Base-by-base conservation (phyloP, 2,797 vertebrate genomes). In the Simalia tracyae region DNA sequence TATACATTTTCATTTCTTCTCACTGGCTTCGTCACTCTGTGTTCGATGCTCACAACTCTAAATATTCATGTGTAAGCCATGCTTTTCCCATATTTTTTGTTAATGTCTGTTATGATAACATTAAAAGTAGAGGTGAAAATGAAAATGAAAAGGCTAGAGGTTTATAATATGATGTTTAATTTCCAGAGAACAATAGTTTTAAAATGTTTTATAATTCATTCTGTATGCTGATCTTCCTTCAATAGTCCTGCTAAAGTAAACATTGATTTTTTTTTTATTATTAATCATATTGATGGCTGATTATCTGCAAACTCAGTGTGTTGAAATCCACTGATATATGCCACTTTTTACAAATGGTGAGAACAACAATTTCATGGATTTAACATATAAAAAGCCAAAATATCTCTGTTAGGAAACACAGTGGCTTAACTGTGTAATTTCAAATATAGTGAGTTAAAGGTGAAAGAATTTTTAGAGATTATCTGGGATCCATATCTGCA, bases 331-430 rank as follows among this genome's bases (percentile, higher is more conserved):
- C 7, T 0, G 28, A 92, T 91, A 94, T 88, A n/a, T 92, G 91
- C 61, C n/a, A 93, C 64, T 57, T 9, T 54, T 14, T 89, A 91
- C 94, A 95, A 92, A 95, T 92, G 93, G 93, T 94, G 72, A 90
- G 93, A 76, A 90, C 95, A 92, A 91, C 12, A 12, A 19, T 60
- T 2, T 86, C 4, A 42, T 93, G 63, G 94, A 36, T 54, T 61
- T 87, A 86, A 68, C 7, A 63, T 22, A 87, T 31, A 85, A 57
- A 0, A 57, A 86, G 7, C 57, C 64, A 86, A 68, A 66, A 60
- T 88, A 68, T 50, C 56, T 91, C 76, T 95, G 92, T 88, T 95
- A 94, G 92, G 94, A 95, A 96, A 91, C 90, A 22, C 19, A 42
- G 42, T 0, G 0, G 90, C 0, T 1, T 92, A 91, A 95, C 92